Evolutionary conservation across 2,113 vertebrate genomes (phyloP).

Genomic region (Cebidichthys violaceus): DNA sequence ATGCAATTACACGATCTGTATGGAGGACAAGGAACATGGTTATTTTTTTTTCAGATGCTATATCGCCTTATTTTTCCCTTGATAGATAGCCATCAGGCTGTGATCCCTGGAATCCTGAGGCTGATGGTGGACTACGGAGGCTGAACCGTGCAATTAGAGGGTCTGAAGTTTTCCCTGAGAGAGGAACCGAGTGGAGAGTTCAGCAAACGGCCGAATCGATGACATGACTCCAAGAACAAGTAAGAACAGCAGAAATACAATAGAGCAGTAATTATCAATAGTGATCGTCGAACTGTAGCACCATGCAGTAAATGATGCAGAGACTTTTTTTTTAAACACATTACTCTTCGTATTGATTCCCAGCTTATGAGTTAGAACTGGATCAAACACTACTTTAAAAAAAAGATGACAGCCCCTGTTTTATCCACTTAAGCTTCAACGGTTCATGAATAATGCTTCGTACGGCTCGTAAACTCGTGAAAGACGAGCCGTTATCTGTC

Average conservation of each 20-base stretch:
- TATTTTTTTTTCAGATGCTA: conserved; percentile 39
- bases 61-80: conserved; percentile 33
- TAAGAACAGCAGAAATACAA: neutral
- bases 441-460: neutral
- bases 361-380: neutral
- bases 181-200: conserved; percentile 50
- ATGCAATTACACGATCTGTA: conserved; percentile 62
- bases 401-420: neutral
- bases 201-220: conserved; percentile 40
- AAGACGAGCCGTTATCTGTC: neutral
- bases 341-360: neutral
- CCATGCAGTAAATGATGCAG: neutral
- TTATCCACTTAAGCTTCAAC: neutral
- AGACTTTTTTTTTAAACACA: neutral
- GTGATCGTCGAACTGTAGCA: neutral
- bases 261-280: neutral
- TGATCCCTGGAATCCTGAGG: conserved; percentile 48
- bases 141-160: conserved; percentile 68
- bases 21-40: conserved; percentile 32
- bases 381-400: neutral
- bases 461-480: no score
- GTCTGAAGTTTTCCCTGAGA: conserved; percentile 64
- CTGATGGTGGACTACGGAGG: conserved; percentile 22
- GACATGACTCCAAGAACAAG: neutral
- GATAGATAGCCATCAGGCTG: conserved; percentile 49